phyloP scores from a whole-genome alignment of 2,888 invertebrate species.

The Synergus gifuensis region DNA sequence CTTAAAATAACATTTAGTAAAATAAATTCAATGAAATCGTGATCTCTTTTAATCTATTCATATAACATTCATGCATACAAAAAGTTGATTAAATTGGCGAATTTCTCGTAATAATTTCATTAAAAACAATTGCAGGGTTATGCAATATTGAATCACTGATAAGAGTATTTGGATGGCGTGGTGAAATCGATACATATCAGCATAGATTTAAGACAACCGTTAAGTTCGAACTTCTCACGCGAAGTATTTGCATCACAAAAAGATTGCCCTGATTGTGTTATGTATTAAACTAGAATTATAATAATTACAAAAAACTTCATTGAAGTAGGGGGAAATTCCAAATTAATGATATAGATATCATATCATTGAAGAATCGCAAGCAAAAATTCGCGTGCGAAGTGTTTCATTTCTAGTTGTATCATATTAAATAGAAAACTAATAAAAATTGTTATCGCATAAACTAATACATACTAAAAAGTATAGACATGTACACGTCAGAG shows the following conservation, averaged over 20 bases:
- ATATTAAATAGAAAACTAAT: neutral
- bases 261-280: too few species aligned
- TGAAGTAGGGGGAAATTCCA: too few species aligned
- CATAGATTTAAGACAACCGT: conserved; percentile 13
- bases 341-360: neutral
- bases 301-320: too few species aligned
- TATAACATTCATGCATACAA: neutral
- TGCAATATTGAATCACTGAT: neutral
- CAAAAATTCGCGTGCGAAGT: conserved; percentile 20
- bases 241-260: neutral
- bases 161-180: neutral
- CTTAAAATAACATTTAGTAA: neutral
- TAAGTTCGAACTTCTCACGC: conserved; percentile 12
- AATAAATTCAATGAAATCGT: too few species aligned
- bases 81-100: neutral
- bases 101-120: neutral
- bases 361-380: neutral
- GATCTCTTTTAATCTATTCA: too few species aligned
- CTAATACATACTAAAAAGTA: neutral
- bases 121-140: neutral
- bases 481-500: conserved; percentile 2
- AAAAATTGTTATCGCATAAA: conserved; percentile 15
- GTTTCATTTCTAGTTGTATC: conserved; percentile 6
- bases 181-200: conserved; percentile 32
- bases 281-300: too few species aligned